phyloP scores from a whole-genome alignment of 2,888 invertebrate genomes.

The Pandemis heparana region DNA sequence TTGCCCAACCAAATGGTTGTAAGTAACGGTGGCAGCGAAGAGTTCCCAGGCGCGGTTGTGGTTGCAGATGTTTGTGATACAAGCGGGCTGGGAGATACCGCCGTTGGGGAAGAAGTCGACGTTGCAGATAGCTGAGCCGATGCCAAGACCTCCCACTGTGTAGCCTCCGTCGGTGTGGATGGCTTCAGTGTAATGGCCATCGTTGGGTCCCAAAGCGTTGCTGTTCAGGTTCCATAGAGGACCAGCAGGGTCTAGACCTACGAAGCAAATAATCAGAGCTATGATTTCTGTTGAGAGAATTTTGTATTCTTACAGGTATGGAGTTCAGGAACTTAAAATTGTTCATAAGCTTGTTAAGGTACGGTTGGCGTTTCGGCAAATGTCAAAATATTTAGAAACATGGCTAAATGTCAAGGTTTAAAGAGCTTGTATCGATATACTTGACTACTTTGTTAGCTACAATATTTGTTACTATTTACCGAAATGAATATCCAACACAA shows the following conservation, averaged over 20 bases:
- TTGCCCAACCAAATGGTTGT: slow-evolving; percentile 58
- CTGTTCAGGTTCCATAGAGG: slow-evolving; percentile 61
- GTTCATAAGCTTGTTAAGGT: too few relatives aligned
- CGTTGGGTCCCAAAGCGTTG: slow-evolving; percentile 29
- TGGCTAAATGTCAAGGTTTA: too few relatives aligned
- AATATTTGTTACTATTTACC: too few relatives aligned
- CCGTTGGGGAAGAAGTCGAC: slow-evolving; percentile 86
- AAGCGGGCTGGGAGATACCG: slow-evolving; percentile 69
- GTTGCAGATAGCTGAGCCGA: slow-evolving; percentile 77
- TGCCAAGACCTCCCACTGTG: slow-evolving; percentile 73
- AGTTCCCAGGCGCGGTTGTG: slow-evolving; percentile 64
- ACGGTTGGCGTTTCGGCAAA: too few relatives aligned
- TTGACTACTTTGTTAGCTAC: too few relatives aligned
- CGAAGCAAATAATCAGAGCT: background rate
- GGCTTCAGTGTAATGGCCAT: slow-evolving; percentile 53
- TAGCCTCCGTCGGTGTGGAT: slow-evolving; percentile 56
- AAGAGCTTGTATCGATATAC: too few relatives aligned
- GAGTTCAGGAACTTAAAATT: too few relatives aligned
- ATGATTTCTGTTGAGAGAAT: too few relatives aligned
- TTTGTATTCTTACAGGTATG: too few relatives aligned
- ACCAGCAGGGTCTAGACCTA: slow-evolving; percentile 76
- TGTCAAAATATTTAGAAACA: too few relatives aligned
- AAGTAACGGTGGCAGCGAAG: slow-evolving; percentile 57
- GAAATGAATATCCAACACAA: too few relatives aligned
- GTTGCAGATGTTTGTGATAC: slow-evolving; percentile 57